A percentile compares a stretch with the other conserved stretches of the same genome.
Evolutionary conservation across 2,888 invertebrate species (phyloP).

Genomic region (Deilephila porcellus): DNA sequence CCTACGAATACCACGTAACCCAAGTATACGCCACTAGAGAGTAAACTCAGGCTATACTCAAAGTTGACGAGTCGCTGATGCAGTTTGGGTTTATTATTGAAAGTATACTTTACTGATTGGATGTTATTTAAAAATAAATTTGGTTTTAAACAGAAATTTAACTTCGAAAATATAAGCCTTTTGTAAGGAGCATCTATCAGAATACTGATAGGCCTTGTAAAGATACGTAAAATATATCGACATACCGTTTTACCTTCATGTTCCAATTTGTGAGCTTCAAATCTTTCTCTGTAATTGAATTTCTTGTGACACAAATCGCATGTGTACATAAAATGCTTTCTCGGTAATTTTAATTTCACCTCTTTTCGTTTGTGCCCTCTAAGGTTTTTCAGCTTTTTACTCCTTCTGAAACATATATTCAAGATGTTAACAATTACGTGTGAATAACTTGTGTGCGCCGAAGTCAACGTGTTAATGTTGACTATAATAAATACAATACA

Average conservation of each 20-base stretch:
- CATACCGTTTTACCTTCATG: conserved; percentile 73
- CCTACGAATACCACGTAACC: too few relatives aligned
- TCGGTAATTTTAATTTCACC: conserved; percentile 48
- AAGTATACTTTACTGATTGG: too few relatives aligned
- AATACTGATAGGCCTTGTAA: neutral
- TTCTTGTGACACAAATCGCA: conserved; percentile 71
- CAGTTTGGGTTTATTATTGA: too few relatives aligned
- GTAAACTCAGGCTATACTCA: too few relatives aligned
- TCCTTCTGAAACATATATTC: neutral
- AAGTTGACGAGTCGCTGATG: too few relatives aligned
- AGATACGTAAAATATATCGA: conserved; percentile 28
- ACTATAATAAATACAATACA: neutral
- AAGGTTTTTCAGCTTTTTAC: conserved; percentile 40
- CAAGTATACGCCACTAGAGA: too few relatives aligned
- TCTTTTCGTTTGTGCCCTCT: conserved; percentile 41
- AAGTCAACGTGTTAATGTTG: neutral
- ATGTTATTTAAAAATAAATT: too few relatives aligned
- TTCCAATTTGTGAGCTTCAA: conserved; percentile 68
- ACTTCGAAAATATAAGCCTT: too few relatives aligned
- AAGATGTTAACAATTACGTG: neutral
- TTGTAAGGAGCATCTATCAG: too few relatives aligned
- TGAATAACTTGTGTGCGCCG: neutral
- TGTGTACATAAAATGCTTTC: conserved; percentile 54
- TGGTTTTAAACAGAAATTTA: too few relatives aligned
- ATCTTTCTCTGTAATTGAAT: conserved; percentile 63